Base-by-base conservation (phyloP, 1,140 invertebrate genomes). In the Gryllus bimaculatus region DNA sequence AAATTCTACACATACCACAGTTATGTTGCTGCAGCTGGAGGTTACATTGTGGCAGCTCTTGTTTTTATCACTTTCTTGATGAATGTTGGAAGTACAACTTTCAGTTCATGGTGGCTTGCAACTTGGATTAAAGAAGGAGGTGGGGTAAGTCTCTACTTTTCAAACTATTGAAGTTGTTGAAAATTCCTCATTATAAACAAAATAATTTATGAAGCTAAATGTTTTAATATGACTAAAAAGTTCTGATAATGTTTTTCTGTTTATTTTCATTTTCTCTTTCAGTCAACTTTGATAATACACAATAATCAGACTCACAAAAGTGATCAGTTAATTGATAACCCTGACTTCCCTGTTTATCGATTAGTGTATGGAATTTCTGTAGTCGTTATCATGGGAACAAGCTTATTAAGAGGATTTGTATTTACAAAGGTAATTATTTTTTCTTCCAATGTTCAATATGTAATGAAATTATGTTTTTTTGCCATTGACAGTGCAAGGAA, bases 21-120 rank as follows among this genome's bases (percentile, higher is more conserved):
- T 8, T 93, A 93, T 81, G 86, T 93, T 8, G 82, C 86, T 81
- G 87, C 89, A 15, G 88, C 88, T 15, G 92, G 93, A 18, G 91
- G 92, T 8, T 88, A 87, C 80, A 81, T 87, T 2, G 73, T 91
- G 0, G 84, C 86, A 54, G 18, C 85, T 21, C 78, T 90, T 15
- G 86, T 92, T 8, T 80, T 92, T 48, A 76, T 90, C 0, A 85
- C 85, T 26, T 91, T 92, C 80, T 82, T 90, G 6, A 54, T 91
- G 8, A 91, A 90, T 81, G 88, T 92, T 48, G 88, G 87, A 2
- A 86, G 88, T 20, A 87, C 88, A 18, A 83, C 86, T 0, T 91
- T 92, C 79, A 90, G 90, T 80, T 89, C 88, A 78, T 92, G 91
- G 88, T 93, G 92, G 91, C 85, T 94, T 4, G 89, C 91, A 8